Conservation (phyloP, 2,113 vertebrate genomes). For the Pygathrix nemaeus region DNA sequence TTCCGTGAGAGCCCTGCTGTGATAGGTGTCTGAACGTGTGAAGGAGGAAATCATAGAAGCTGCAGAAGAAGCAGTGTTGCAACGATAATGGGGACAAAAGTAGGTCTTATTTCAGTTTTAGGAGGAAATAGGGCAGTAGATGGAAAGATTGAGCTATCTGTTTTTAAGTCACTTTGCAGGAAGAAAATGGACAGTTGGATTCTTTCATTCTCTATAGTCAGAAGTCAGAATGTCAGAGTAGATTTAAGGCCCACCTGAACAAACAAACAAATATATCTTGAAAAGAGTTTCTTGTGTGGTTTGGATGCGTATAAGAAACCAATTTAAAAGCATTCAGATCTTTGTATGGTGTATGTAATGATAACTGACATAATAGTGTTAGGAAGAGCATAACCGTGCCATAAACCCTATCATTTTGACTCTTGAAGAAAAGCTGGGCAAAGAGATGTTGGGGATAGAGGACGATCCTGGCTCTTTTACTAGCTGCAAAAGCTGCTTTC, state of each 20-base stretch:
- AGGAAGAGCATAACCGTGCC: not conserved
- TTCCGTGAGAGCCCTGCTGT: not conserved
- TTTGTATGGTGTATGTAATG: not conserved
- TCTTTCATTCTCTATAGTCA: not conserved
- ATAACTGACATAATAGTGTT: not conserved
- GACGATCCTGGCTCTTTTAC: not conserved
- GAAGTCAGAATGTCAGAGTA: slow-evolving; percentile 6
- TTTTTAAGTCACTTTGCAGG: slow-evolving; percentile 26
- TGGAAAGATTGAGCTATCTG: slow-evolving; percentile 33
- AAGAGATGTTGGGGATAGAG: not conserved
- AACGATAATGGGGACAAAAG: not conserved
- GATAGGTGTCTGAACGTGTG: not conserved
- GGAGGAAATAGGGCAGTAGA: slow-evolving; percentile 47
- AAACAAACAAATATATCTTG: not conserved
- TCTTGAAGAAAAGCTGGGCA: not conserved
- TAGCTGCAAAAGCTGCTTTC: not conserved
- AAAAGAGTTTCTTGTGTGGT: not conserved
- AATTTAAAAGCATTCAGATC: not conserved
- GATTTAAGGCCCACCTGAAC: not conserved
- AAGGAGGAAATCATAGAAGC: not conserved
- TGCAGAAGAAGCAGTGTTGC: not conserved
- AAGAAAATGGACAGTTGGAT: not conserved
- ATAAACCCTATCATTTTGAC: not conserved
- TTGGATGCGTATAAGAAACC: not conserved
- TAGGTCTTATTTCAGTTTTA: slow-evolving; percentile 40